Evolutionary conservation across 1,140 invertebrate genomes (phyloP), one percentile per base, ranked within the genome.

Genomic region (Dysdera silvatica): DNA sequence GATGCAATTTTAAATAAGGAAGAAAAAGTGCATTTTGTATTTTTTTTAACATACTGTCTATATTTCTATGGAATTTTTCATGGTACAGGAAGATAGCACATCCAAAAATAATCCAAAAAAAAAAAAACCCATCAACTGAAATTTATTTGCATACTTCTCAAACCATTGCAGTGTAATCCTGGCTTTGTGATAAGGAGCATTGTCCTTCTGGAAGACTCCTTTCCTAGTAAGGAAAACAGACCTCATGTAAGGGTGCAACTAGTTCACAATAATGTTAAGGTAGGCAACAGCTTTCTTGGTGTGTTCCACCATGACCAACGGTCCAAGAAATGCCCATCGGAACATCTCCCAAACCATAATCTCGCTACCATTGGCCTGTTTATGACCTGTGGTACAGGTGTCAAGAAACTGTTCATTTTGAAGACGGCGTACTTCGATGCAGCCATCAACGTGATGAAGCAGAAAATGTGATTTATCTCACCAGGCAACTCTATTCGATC

Each of bases 71-170:
- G n/a, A n/a, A n/a, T n/a, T n/a, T n/a, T n/a, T n/a, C n/a, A n/a
- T n/a, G n/a, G n/a, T n/a, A n/a, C n/a, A n/a, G n/a, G n/a, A n/a
- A n/a, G n/a, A n/a, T n/a, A n/a, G n/a, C n/a, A n/a, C 14, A 33
- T 57, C 28, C 54, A 67, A 45, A n/a, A 37, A 31, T 57, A 20
- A 12, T 29, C 14, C 14, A n/a, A 54, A 31, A 24, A 40, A 32
- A 28, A 16, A 35, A 60, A 23, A 23, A 4, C 40, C 4, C 16
- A 35, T 52, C 12, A 51, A 12, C 18, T 14, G 6, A 28, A 47
- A 20, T 20, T 51, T 18, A 16, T 12, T 8, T n/a, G n/a, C n/a
- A n/a, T n/a, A n/a, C n/a, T n/a, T n/a, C n/a, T n/a, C n/a, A n/a
- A n/a, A n/a, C n/a, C 10, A 43, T 18, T 14, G 18, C 14, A n/a